phyloP scores from a whole-genome alignment of 1,140 invertebrate genomes.

The Heterodera schachtii region DNA sequence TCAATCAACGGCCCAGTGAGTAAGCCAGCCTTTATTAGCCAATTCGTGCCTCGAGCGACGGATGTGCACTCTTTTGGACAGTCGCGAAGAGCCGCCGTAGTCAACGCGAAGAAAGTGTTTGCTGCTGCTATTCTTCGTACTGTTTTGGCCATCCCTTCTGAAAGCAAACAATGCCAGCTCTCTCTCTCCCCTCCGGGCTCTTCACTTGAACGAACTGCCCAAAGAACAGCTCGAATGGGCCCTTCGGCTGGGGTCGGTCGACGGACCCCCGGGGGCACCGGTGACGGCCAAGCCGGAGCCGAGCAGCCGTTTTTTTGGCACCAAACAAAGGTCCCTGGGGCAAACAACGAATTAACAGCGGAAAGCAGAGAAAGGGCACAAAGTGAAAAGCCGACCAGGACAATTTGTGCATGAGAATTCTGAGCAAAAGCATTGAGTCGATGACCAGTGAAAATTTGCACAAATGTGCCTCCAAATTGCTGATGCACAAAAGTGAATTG shows the following conservation, averaged over 20 bases:
- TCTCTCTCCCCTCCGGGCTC: not conserved
- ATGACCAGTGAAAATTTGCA: conserved; percentile 63
- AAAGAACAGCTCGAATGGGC: conserved; percentile 61
- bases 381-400: conserved; percentile 40
- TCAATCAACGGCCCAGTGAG: not conserved
- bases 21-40: too few species aligned
- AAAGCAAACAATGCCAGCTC: not conserved
- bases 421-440: conserved; percentile 61
- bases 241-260: conserved; percentile 26
- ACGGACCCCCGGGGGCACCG: conserved; percentile 3
- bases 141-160: conserved; percentile 55
- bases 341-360: not conserved
- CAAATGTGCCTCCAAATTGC: conserved; percentile 61
- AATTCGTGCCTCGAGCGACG: conserved; percentile 56
- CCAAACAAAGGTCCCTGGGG: conserved; percentile 53
- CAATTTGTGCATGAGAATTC: conserved; percentile 61
- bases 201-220: conserved; percentile 54
- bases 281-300: conserved; percentile 14
- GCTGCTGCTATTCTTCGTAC: conserved; percentile 35
- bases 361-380: not conserved
- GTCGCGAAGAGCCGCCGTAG: conserved; percentile 50
- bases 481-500: conserved; percentile 27
- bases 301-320: conserved; percentile 44
- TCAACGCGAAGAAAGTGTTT: conserved; percentile 64
- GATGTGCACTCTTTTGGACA: conserved; percentile 63